Percentiles rank a stretch among this genome's conserved stretches.
Evolutionary conservation across 2,888 invertebrate species (phyloP).

Genomic region (Sesia bembeciformis): DNA sequence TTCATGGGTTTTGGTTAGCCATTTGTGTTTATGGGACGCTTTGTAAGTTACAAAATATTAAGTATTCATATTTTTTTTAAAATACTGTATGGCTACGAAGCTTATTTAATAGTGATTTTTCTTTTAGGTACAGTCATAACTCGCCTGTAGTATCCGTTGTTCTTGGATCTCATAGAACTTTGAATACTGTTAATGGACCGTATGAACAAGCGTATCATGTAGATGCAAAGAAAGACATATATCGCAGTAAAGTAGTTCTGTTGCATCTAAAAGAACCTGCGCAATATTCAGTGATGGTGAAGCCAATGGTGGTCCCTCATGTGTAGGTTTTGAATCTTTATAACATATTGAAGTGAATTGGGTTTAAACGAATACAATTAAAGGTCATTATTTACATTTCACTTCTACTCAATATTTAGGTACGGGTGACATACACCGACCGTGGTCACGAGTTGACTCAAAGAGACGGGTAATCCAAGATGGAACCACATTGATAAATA

Average conservation of each 20-base stretch:
- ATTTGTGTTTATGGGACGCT: constrained; percentile 65
- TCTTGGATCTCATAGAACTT: constrained; percentile 78
- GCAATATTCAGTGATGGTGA: constrained; percentile 76
- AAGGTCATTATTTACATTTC: too few species aligned
- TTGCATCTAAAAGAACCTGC: constrained; percentile 76
- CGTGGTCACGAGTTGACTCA: too few species aligned
- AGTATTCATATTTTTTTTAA: not conserved
- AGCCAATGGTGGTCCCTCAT: constrained; percentile 75
- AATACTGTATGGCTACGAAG: not conserved
- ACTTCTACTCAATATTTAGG: too few species aligned
- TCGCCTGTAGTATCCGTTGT: constrained; percentile 22
- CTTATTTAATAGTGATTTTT: not conserved
- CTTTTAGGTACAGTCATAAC: constrained; percentile 38
- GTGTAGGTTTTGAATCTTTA: constrained; percentile 38
- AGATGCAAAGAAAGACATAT: constrained; percentile 72
- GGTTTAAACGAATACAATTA: too few species aligned
- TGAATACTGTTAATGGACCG: constrained; percentile 75
- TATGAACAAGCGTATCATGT: constrained; percentile 81
- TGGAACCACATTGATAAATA: too few species aligned
- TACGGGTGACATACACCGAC: too few species aligned
- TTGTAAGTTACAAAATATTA: constrained; percentile 19
- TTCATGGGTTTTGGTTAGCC: constrained; percentile 78
- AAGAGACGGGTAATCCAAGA: too few species aligned
- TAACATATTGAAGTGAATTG: too few species aligned
- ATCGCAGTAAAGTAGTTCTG: constrained; percentile 75